A percentile compares a stretch with the other conserved stretches of the same genome.
phyloP scores from a whole-genome alignment of 1,140 invertebrate genomes.

The Daktulosphaira vitifoliae region DNA sequence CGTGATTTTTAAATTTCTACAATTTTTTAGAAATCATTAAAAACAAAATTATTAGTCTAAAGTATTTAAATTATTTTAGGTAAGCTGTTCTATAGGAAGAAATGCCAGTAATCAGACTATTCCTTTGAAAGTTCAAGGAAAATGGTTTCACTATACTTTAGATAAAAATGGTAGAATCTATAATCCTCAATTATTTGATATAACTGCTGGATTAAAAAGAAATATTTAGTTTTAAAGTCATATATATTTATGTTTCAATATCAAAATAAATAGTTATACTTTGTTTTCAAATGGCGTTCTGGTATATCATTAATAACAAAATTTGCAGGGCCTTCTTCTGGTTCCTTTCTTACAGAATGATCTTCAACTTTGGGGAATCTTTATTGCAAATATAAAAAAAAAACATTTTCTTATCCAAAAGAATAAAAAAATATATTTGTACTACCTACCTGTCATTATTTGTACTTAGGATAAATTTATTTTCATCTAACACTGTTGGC shows the following conservation, averaged over 20 bases:
- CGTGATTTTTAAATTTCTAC: not conserved
- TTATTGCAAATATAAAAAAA: not conserved
- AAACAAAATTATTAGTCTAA: too few relatives aligned
- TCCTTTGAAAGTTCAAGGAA: constrained; percentile 31
- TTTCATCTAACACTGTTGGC: constrained; percentile 11
- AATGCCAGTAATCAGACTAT: constrained; percentile 6
- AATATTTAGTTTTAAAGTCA: not conserved
- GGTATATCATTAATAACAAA: constrained; percentile 17
- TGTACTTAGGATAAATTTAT: constrained; percentile 8
- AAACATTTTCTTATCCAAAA: too few relatives aligned
- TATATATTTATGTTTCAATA: not conserved
- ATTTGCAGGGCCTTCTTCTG: not conserved
- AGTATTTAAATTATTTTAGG: not conserved
- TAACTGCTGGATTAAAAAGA: constrained; percentile 21
- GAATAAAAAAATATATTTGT: not conserved
- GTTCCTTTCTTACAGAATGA: constrained; percentile 1
- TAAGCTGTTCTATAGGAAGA: constrained; percentile 24
- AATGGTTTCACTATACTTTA: constrained; percentile 29
- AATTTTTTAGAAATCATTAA: too few relatives aligned
- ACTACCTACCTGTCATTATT: constrained; percentile 7
- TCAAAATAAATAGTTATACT: not conserved
- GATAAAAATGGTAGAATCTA: constrained; percentile 25
- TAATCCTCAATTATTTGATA: constrained; percentile 20
- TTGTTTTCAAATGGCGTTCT: constrained; percentile 8
- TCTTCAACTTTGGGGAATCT: not conserved